These are phyloP conservation scores for Acromyrmex echinatior DNA, from an alignment of 1,140 invertebrate genomes.

Conservation along the genomic window DNA sequence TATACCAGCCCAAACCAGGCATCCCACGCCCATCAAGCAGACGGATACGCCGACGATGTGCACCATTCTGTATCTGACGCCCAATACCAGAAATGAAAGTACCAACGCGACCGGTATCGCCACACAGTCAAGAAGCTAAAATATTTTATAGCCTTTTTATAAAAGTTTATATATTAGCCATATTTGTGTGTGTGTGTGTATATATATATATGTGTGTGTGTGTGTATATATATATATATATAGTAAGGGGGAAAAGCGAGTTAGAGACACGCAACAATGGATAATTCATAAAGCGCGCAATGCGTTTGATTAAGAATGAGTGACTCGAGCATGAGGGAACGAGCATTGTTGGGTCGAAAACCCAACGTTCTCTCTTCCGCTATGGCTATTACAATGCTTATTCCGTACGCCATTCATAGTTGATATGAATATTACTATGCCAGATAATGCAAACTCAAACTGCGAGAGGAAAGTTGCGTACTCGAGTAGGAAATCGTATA, in stretches of 20 bases:
- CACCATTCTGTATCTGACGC: constrained; percentile 90
- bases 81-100: constrained; percentile 90
- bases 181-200: not conserved
- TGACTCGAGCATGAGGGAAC: constrained; percentile 12
- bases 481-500: not conserved
- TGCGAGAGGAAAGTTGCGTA: constrained; percentile 20
- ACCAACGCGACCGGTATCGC: constrained; percentile 94
- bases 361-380: constrained; percentile 43
- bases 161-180: not conserved
- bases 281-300: not conserved
- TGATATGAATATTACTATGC: constrained; percentile 7
- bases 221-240: too few relatives aligned
- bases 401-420: constrained; percentile 51
- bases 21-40: constrained; percentile 93
- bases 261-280: not conserved
- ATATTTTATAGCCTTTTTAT: constrained; percentile 74
- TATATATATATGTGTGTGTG: too few relatives aligned
- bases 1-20: constrained; percentile 94
- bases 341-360: constrained; percentile 51
- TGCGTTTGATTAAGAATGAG: constrained; percentile 43
- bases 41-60: constrained; percentile 94
- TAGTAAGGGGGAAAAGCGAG: not conserved
- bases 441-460: constrained; percentile 26
- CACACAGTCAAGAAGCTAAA: constrained; percentile 95
- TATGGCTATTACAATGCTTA: constrained; percentile 36